Evolutionary conservation across 2,888 invertebrate species (phyloP), one percentile per base, ranked within the genome.

Genomic region (Oxytorus armatus): DNA sequence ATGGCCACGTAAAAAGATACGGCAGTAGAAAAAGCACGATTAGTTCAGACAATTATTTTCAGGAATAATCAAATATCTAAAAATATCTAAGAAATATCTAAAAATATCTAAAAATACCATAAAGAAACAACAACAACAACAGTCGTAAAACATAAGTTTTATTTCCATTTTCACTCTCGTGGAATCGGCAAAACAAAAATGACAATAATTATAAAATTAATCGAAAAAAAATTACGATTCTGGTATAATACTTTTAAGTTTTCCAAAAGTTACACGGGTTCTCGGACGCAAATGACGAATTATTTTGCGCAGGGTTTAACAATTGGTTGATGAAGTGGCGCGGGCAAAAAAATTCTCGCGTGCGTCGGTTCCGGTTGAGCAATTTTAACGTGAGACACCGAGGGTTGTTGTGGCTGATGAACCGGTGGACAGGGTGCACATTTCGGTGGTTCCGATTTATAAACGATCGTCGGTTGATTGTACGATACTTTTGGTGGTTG

Each of bases 401-500:
- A 81, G 0, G 81, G 82, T 14, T 68, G 68, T 4, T 76, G 83
- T 29, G 82, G 63, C 3, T 88, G 86, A 1, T 87, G 84, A 25
- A 79, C 4, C 0, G 85, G 77, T 0, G 77, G 78, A 33, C 81
- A 81, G 0, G 78, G 74, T 25, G 73, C 57, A 70, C 83, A 81
- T 42, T 83, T 73, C 0, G 69, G 73, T 39, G 55, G 14, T 1
- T 83, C 81, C 21, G 78, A 69, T 39, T 83, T 84, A 21, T 78
- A 81, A 11, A 82, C 68, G 0, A 87, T 82, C 1, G 83, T 23
- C 5, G 87, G 86, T 29, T 89, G 86, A 42, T 86, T 84, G 10
- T 84, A 75, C 8, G 79, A 18, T 0, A 79, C 23, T n/a, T 74
- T 33, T 16, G 0, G 57, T 29, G 0, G 79, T n/a, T n/a, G 59